phyloP scores from a whole-genome alignment of 1,140 invertebrate genomes.

The Heliconius nattereri region DNA sequence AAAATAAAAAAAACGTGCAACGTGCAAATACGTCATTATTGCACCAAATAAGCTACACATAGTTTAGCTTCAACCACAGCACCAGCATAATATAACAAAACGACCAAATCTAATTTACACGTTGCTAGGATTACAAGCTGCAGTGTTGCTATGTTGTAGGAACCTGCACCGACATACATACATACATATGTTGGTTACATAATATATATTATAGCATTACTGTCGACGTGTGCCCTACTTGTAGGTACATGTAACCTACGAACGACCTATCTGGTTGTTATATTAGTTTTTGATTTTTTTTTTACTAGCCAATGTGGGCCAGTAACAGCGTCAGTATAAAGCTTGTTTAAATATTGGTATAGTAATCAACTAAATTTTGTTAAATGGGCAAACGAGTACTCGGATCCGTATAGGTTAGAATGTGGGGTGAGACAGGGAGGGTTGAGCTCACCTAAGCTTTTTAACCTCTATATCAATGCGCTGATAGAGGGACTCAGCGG shows the following conservation, averaged over 20 bases:
- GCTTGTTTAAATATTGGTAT: no score
- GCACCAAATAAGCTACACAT: background rate
- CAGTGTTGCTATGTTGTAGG: background rate
- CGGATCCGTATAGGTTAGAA: no score
- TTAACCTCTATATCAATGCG: no score
- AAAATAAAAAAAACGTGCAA: background rate
- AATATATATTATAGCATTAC: slow-evolving; percentile 13
- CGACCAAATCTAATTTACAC: slow-evolving; percentile 12
- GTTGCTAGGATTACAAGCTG: slow-evolving; percentile 1
- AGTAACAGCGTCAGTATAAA: no score
- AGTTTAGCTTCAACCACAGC: background rate
- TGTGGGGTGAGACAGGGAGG: no score
- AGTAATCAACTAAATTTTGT: no score
- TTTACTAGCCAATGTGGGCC: no score
- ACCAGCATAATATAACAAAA: background rate
- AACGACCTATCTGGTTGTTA: background rate
- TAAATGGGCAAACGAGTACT: no score
- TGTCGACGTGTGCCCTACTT: background rate
- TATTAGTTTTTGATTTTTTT: background rate
- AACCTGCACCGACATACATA: background rate
- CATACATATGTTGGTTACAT: background rate
- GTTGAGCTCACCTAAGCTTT: no score
- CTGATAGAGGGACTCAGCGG: no score
- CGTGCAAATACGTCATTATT: background rate
- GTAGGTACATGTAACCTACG: background rate